phyloP scores from a whole-genome alignment of 2,113 vertebrate species.

The Psammodynastes pulverulentus region DNA sequence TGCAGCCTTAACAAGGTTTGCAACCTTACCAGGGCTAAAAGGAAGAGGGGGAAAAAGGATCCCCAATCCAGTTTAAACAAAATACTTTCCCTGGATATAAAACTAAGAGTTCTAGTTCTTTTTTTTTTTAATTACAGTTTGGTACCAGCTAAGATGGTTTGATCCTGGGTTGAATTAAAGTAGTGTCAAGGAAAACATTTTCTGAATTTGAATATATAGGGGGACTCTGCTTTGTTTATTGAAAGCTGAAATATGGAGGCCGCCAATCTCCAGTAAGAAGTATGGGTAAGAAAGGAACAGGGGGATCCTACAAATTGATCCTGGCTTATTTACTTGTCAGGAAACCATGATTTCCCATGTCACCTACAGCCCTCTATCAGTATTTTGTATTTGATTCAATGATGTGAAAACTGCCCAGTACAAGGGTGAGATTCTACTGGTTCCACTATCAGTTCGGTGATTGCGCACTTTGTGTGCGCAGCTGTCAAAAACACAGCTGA shows the following conservation, averaged over 20 bases:
- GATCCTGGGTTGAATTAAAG: background rate
- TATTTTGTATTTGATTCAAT: background rate
- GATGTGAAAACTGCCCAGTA: background rate
- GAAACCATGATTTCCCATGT: background rate
- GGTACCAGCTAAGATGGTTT: background rate
- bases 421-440: too few species aligned
- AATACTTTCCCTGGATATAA: background rate
- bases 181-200: background rate
- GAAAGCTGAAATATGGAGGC: background rate
- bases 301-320: background rate
- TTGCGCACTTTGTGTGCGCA: too few species aligned
- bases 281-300: background rate
- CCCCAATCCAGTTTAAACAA: background rate
- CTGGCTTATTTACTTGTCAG: background rate
- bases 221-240: background rate
- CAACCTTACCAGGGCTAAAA: background rate
- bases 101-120: background rate
- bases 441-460: too few species aligned
- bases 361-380: background rate
- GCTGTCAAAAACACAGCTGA: too few species aligned
- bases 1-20: too few species aligned
- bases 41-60: background rate
- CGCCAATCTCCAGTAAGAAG: background rate
- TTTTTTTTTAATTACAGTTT: background rate
- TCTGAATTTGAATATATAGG: background rate